Evolutionary conservation across 2,797 vertebrate species (phyloP), one percentile per base, ranked within the genome.

Genomic region (Tapirus indicus): DNA sequence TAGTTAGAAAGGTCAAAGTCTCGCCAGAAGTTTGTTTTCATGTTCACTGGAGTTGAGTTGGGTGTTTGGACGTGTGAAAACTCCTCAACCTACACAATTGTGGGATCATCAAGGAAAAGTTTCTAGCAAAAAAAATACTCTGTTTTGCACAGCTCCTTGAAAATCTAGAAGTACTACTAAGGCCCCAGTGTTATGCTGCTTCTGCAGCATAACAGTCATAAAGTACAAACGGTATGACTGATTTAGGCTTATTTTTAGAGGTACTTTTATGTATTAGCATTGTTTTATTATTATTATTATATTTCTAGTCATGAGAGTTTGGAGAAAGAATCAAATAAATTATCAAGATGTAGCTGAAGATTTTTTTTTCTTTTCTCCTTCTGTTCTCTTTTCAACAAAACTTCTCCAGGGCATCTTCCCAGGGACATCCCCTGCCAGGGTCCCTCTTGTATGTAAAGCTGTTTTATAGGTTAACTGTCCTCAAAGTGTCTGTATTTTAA

Each of bases 1-100:
- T 83, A 69, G 71, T 86, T 85, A 89, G 86, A 94, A 96, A 94
- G 91, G 94, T 95, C 88, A 94, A 84, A 93, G 58, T 92, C 87
- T 52, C 35, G 7, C 56, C 38, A 17, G 84, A 95, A 72, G 83
- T 89, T 94, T 88, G 68, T 89, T 94, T 93, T 93, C 71, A 52
- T 89, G 49, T 89, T 97, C 78, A 47, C 85, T 71, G 58, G 14
- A 83, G 38, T 44, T 47, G 69, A 79, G 66, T 29, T 71, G 58
- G 11, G 77, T 83, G 11, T 92, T 96, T 38, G 72, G 69, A 84
- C 41, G 56, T 93, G 58, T 84, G 64, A 95, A 95, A 96, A 72
- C 38, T 96, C 84, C 93, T 90, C 62, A 84, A 23, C 25, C 54
- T 71, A 86, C 52, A 89, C 88, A 94, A 95, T 9, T 16, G 10